phyloP scores from a whole-genome alignment of 2,113 vertebrate genomes.

The Spea bombifrons region DNA sequence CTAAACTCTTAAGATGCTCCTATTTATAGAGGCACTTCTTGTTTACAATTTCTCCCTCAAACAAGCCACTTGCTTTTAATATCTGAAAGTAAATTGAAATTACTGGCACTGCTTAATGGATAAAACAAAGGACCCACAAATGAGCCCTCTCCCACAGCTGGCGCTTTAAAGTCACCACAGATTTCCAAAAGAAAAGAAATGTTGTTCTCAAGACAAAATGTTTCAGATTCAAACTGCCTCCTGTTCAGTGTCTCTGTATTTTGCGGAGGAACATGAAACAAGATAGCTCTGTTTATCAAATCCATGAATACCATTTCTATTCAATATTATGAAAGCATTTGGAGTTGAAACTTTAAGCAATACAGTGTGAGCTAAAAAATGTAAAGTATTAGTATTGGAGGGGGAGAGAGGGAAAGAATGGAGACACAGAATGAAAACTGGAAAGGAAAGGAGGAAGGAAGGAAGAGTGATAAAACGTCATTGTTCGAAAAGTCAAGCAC shows the following conservation, averaged over 20 bases:
- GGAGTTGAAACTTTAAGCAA: constrained; percentile 5
- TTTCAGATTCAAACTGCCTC: background rate
- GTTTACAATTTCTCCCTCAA: background rate
- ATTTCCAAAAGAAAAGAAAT: constrained; percentile 13
- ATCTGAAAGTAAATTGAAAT: background rate
- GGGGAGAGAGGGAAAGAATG: too few relatives aligned
- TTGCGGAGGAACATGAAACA: constrained; percentile 9
- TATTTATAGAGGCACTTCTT: too few relatives aligned
- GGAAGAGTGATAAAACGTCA: too few relatives aligned
- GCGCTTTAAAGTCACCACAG: constrained; percentile 11
- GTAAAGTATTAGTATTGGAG: too few relatives aligned
- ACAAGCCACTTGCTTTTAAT: background rate
- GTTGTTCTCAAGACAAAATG: constrained; percentile 27
- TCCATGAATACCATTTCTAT: constrained; percentile 9
- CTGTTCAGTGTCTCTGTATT: background rate
- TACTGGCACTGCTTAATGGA: background rate
- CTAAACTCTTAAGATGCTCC: too few relatives aligned
- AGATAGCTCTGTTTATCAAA: constrained; percentile 6
- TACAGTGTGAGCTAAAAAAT: background rate
- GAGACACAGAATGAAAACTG: too few relatives aligned
- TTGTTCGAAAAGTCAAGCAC: too few relatives aligned
- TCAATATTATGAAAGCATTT: constrained; percentile 6
- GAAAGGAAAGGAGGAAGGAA: too few relatives aligned
- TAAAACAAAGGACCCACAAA: background rate
- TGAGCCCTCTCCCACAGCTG: constrained; percentile 10